Percentiles rank a stretch among this genome's conserved stretches.
phyloP scores from a whole-genome alignment of 2,888 invertebrate species.

The Unio delphinus region DNA sequence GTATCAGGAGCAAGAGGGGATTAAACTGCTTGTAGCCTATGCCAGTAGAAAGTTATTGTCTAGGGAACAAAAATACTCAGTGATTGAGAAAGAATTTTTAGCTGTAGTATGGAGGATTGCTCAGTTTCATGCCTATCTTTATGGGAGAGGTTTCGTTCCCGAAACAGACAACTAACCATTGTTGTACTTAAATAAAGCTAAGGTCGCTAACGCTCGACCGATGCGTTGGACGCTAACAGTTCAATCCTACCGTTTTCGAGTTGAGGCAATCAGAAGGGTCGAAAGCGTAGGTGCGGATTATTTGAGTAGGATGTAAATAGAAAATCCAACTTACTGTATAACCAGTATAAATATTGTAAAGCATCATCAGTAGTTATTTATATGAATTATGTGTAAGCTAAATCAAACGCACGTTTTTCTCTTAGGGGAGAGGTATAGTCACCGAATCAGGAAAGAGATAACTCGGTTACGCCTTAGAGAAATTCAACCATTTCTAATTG shows the following conservation, averaged over 20 bases:
- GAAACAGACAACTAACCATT: slow-evolving; percentile 11
- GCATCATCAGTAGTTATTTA: too few species aligned
- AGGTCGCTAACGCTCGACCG: slow-evolving; percentile 2
- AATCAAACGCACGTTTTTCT: too few species aligned
- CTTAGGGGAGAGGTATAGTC: too few species aligned
- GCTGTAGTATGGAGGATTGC: slow-evolving; percentile 5
- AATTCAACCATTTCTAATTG: too few species aligned
- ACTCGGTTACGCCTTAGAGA: too few species aligned
- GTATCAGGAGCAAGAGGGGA: slow-evolving; percentile 1
- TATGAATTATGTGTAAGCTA: too few species aligned
- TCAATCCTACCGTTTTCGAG: slow-evolving; percentile 5
- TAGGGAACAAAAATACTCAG: slow-evolving; percentile 1
- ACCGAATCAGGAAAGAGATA: too few species aligned
- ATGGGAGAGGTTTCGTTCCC: slow-evolving; percentile 6
- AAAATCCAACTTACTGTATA: too few species aligned
- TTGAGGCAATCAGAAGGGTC: slow-evolving; percentile 3
- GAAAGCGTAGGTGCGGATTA: slow-evolving; percentile 10
- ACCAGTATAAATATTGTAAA: too few species aligned
- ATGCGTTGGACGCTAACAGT: slow-evolving; percentile 7
- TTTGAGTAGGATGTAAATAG: neutral
- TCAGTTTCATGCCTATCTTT: slow-evolving; percentile 8
- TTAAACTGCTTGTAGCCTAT: slow-evolving; percentile 1
- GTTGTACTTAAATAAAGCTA: slow-evolving; percentile 3
- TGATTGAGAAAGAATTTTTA: slow-evolving; percentile 8
- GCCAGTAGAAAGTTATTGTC: slow-evolving; percentile 3